Evolutionary conservation across 2,113 vertebrate species (phyloP), one percentile per base, ranked within the genome.

Genomic region (Proterorhinus semilunaris): DNA sequence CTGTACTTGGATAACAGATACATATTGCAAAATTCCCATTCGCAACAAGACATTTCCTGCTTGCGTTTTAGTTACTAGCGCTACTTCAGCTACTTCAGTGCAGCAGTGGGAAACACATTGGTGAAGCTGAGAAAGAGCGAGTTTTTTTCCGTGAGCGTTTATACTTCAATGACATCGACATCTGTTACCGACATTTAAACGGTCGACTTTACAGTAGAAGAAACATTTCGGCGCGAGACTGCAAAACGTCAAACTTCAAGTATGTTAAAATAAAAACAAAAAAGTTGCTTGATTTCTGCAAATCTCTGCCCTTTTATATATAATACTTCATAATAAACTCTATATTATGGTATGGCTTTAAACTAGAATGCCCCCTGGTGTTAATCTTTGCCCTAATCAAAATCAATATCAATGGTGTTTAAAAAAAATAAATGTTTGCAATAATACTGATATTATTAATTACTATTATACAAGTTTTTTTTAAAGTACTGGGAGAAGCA

Each of bases 221-320:
- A 76, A 65, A 81, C 70, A 61, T 15, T 78, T 72, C 73, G 76
- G 82, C 79, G 71, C 79, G 82, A 81, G 75, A 74, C 75, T 66
- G 87, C 84, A 86, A 86, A 81, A 72, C 66, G 83, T 86, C 87
- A 89, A 76, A 87, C 89, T 93, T 93, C 91, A 93, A 93, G 91
- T 93, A 93, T 87, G 80, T 88, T 74, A 87, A 86, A 89, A 85
- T 36, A 36, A 36, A 36, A 36, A 36, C 27, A 36, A 89, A 78
- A 88, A 77, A 79, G 77, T 88, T 84, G 74, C 71, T 74, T 87
- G 83, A 84, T 69, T 65, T 80, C 84, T 83, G 89, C 88, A 89
- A 85, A 79, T 70, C 55, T 67, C 76, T 68, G 74, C 76, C 78
- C 59, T 71, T 69, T 67, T 83, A 78, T 79, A 64, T 78, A 75